phyloP scores from a whole-genome alignment of 2,888 invertebrate species.

The Lomographa bimaculata region DNA sequence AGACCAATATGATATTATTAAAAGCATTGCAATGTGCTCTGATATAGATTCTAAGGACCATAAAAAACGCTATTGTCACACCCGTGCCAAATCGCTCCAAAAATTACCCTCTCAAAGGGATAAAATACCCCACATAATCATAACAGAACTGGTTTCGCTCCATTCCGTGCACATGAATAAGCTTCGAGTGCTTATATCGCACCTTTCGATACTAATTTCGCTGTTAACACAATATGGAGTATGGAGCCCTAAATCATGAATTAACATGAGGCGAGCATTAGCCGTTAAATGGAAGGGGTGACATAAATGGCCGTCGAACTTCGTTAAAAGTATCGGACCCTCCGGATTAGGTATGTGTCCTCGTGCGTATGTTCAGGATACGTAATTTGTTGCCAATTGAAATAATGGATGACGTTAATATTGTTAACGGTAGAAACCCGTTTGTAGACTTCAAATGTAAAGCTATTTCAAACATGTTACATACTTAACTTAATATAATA shows the following conservation, averaged over 20 bases:
- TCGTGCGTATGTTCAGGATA: conserved; percentile 13
- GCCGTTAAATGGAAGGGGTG: conserved; percentile 58
- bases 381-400: conserved; percentile 20
- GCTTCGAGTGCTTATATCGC: conserved; percentile 65
- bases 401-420: conserved; percentile 27
- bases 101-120: conserved; percentile 56
- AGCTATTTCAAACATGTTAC: too few relatives aligned
- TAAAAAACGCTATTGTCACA: conserved; percentile 36
- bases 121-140: conserved; percentile 60
- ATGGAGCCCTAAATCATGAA: conserved; percentile 68
- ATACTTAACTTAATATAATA: too few relatives aligned
- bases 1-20: too few relatives aligned
- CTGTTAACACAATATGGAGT: conserved; percentile 67
- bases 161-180: conserved; percentile 66
- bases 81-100: conserved; percentile 49
- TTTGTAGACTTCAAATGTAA: too few relatives aligned
- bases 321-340: conserved; percentile 55
- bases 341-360: conserved; percentile 31
- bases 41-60: too few relatives aligned
- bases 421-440: too few relatives aligned
- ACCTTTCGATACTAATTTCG: conserved; percentile 78
- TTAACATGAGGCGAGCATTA: conserved; percentile 67
- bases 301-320: conserved; percentile 54
- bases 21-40: too few relatives aligned
- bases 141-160: conserved; percentile 55